Evolutionary conservation across 2,797 vertebrate genomes (phyloP), one percentile per base, ranked within the genome.

Genomic region (Meda fulgida): DNA sequence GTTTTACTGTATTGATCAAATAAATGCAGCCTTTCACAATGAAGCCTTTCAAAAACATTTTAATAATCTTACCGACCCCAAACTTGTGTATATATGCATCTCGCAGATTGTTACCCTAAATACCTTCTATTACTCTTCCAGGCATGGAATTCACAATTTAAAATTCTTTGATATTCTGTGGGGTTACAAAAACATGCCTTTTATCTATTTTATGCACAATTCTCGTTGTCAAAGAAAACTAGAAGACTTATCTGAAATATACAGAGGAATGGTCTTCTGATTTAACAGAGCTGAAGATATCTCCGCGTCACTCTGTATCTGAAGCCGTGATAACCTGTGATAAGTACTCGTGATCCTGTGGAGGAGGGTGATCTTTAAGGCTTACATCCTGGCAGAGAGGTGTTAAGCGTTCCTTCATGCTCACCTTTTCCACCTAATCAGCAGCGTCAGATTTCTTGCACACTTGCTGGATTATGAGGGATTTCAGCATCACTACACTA

Each of bases 381-480:
- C 69, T 75, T 83, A 60, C 55, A 73, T 84, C 79, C 46, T 76
- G 77, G 65, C 77, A 31, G 65, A 81, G 77, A 84, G 53, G 73
- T 78, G 82, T 70, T 83, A 78, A 85, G 65, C 66, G n/a, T 86
- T 86, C 60, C 19, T 78, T 63, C 43, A 55, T 65, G 81, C 83
- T 84, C 83, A 83, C 80, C 80, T 81, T 86, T 26, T 78, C 78
- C 75, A 73, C 40, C 79, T 88, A 84, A 87, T 87, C 82, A 85
- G 69, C 40, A 75, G 23, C 67, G 67, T 88, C 88, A 84, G 87
- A 89, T 87, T 80, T 88, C 88, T 88, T 60, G 63, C 81, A 85
- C 84, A 86, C 71, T 88, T 71, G 69, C 79, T 80, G 86, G 84
- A 89, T 89, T 89, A 88, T 53, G 67, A 81, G 53, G 67, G 85